Evolutionary conservation across 2,797 vertebrate genomes (phyloP).

Genomic region (Myiotriccus ornatus): DNA sequence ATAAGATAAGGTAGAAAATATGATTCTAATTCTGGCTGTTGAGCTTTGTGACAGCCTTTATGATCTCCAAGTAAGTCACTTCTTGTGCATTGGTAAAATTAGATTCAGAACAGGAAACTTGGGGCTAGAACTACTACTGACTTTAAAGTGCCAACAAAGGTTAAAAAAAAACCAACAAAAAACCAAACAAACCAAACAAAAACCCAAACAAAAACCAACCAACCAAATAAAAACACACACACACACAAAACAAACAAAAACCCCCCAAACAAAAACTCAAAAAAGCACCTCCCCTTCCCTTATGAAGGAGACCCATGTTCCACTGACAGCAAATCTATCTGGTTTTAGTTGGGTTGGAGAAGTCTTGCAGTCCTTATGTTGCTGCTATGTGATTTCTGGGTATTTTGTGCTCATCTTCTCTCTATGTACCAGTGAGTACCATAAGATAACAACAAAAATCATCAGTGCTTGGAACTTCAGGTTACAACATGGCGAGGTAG

Average conservation of each 20-base stretch:
- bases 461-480: not conserved
- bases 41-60: not conserved
- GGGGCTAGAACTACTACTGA: not conserved
- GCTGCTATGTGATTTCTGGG: not conserved
- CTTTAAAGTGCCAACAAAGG: not conserved
- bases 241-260: not conserved
- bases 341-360: not conserved
- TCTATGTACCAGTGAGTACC: not conserved
- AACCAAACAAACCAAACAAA: not conserved
- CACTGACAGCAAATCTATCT: not conserved
- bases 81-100: slow-evolving; percentile 3
- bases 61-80: slow-evolving; percentile 18
- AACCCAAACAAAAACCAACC: not conserved
- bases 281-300: not conserved
- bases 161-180: not conserved
- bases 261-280: accelerated
- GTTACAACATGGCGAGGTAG: not conserved
- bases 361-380: not conserved
- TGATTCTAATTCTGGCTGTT: not conserved
- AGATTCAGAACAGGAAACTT: not conserved
- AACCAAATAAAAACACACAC: not conserved
- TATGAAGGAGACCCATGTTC: not conserved
- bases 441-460: not conserved
- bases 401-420: not conserved
- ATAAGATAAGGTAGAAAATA: slow-evolving; percentile 13